Percentiles rank a stretch among this genome's conserved stretches.
Evolutionary conservation across 2,113 vertebrate genomes (phyloP).

Genomic region (Aix galericulata): DNA sequence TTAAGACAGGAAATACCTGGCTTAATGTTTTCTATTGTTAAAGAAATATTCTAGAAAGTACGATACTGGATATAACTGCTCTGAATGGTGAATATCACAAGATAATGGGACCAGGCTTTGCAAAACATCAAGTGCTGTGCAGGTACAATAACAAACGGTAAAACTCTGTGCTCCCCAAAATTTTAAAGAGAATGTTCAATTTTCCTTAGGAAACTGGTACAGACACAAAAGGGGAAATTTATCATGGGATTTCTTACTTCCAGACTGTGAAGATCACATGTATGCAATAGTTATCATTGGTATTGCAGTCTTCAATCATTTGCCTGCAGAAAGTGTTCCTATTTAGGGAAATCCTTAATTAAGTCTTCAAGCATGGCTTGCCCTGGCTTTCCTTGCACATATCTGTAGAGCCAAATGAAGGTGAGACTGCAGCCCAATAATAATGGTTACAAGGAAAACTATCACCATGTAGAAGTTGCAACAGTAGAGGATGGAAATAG

Average conservation of each 20-base stretch:
- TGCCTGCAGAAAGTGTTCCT: not conserved
- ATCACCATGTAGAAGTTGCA: no score
- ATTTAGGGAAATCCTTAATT: not conserved
- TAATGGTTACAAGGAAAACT: not conserved
- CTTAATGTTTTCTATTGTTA: slow-evolving; percentile 15
- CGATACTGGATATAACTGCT: not conserved
- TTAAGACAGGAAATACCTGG: not conserved
- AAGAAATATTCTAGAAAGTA: not conserved
- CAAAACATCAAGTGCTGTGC: not conserved
- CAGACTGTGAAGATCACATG: not conserved
- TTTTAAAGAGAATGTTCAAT: not conserved
- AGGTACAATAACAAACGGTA: not conserved
- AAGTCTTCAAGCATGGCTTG: not conserved
- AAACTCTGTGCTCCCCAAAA: not conserved
- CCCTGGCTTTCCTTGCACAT: not conserved
- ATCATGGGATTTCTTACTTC: not conserved
- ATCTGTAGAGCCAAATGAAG: not conserved
- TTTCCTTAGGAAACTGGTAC: not conserved
- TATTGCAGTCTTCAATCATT: not conserved
- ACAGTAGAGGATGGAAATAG: not conserved
- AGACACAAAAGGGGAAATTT: not conserved
- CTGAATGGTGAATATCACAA: not conserved
- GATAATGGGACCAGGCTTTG: not conserved
- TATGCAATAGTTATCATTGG: not conserved
- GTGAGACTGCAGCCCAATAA: not conserved